Evolutionary conservation across 1,140 invertebrate genomes (phyloP), one percentile per base, ranked within the genome.

Genomic region (Nylanderia fulva): DNA sequence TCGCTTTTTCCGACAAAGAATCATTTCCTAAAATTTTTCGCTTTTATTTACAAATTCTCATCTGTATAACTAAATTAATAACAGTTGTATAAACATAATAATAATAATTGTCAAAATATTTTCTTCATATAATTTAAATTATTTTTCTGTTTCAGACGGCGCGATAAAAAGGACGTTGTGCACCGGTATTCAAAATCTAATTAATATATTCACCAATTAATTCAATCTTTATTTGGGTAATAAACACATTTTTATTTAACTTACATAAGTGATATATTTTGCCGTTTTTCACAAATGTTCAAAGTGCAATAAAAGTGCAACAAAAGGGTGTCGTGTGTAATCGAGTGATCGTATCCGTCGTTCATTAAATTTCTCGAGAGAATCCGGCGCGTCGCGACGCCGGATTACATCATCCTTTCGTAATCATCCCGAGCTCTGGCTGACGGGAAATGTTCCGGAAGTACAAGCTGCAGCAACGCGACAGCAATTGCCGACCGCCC

Each of bases 371-470:
- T 18, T 15, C 29, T 80, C 21, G 9, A 82, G 8, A 33, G 24
- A n/a, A n/a, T n/a, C 33, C 27, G 58, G 63, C 42, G 66, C 69
- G 61, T 75, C 56, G 58, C 27, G 27, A 18, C 63, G 36, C 68
- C 39, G 39, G n/a, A 8, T 18, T 18, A n/a, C n/a, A 48, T 48
- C 7, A 83, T 48, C 4, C 4, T 5, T n/a, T 24, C n/a, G 11
- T 1, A 21, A 61, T 58, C 9, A 56, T 82, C n/a, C 18, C 24
- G 54, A 89, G 91, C 88, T 93, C 91, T 93, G 91, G 92, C 93
- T 85, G 88, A 86, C 82, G 84, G 91, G 91, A 90, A 72, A 94
- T 94, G 94, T 90, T 75, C 27, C 89, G 85, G 66, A 92, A 91
- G 76, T 92, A 85, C 52, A 69, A 82, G 64, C 72, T 74, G 82